phyloP scores from a whole-genome alignment of 2,113 vertebrate species.

The Limanda limanda region DNA sequence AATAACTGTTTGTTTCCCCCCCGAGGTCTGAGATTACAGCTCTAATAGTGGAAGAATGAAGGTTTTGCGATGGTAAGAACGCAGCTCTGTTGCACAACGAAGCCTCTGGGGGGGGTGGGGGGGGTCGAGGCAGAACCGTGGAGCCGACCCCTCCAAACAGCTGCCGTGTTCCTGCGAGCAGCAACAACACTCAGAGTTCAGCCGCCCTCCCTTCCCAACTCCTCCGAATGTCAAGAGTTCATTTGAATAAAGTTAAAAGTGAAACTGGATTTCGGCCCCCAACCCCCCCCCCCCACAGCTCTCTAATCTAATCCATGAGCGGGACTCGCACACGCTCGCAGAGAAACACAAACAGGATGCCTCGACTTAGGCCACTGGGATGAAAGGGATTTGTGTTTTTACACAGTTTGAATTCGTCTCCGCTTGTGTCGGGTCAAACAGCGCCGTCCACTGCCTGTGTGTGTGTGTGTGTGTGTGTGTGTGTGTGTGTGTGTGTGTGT shows the following conservation, averaged over 20 bases:
- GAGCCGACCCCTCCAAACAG: constrained; percentile 57
- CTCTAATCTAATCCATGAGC: constrained; percentile 61
- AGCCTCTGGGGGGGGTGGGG: constrained; percentile 43
- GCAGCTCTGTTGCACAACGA: constrained; percentile 55
- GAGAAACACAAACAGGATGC: constrained; percentile 78
- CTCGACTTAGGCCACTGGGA: constrained; percentile 63
- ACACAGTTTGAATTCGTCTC: constrained; percentile 59
- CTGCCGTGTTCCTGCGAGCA: constrained; percentile 46
- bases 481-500: too few species aligned
- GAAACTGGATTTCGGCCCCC: constrained; percentile 41
- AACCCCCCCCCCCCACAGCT: constrained; percentile 7
- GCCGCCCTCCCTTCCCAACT: constrained; percentile 32
- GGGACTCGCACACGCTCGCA: constrained; percentile 36
- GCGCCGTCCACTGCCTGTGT: constrained; percentile 2
- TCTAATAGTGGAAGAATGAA: constrained; percentile 52
- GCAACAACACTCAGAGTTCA: constrained; percentile 49
- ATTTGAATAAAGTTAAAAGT: constrained; percentile 72
- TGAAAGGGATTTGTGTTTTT: constrained; percentile 60
- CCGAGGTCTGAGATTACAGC: constrained; percentile 36
- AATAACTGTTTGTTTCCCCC: constrained; percentile 58
- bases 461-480: too few species aligned
- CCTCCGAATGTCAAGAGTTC: constrained; percentile 60
- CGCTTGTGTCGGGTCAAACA: constrained; percentile 24
- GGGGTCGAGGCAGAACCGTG: constrained; percentile 30
- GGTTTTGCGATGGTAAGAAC: constrained; percentile 36